Evolutionary conservation across 1,140 invertebrate genomes (phyloP), one percentile per base, ranked within the genome.

Genomic region (Platorchestia sp.): DNA sequence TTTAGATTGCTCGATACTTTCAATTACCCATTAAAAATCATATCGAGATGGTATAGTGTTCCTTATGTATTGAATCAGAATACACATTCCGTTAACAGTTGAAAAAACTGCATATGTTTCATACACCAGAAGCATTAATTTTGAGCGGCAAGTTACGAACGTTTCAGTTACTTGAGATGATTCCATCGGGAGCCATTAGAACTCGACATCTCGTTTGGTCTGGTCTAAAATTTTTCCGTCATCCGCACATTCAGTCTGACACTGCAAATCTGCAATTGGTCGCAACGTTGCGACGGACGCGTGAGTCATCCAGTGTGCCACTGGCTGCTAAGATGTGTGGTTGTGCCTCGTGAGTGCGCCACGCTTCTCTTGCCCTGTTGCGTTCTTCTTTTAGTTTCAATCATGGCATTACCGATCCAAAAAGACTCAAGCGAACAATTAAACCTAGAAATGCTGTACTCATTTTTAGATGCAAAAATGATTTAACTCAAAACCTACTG

Each of bases 301-400:
- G 59, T 75, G 59, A 75, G 59, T 75, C 59, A 75, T 75, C 59
- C 59, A 75, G 59, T 75, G 59, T 75, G 59, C 59, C 59, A 75
- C 27, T 75, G 59, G 59, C 59, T 22, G 59, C 59, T 75, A 36
- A 10, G 27, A 75, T 36, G 59, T 75, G 59, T 75, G 59, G 59
- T 75, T 19, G 59, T 75, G 59, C 27, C 59, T 14, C 47, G 27
- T 75, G 27, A 75, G 27, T 19, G 59, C 59, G 59, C 59, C 59
- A 75, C 59, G 27, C 59, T 22, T 22, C 36, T 27, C 59, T 3
- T 22, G 59, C 59, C 59, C 27, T 36, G 59, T 27, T 75, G 59
- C 10, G 59, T 75, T 75, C 10, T 75, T 75, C 14, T 22, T 22
- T 75, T 27, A 27, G 27, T 75, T 36, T 36, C 59, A 22, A 75